Evolutionary conservation across 2,797 vertebrate species (phyloP), one percentile per base, ranked within the genome.

Genomic region (Benthosema pterotum): DNA sequence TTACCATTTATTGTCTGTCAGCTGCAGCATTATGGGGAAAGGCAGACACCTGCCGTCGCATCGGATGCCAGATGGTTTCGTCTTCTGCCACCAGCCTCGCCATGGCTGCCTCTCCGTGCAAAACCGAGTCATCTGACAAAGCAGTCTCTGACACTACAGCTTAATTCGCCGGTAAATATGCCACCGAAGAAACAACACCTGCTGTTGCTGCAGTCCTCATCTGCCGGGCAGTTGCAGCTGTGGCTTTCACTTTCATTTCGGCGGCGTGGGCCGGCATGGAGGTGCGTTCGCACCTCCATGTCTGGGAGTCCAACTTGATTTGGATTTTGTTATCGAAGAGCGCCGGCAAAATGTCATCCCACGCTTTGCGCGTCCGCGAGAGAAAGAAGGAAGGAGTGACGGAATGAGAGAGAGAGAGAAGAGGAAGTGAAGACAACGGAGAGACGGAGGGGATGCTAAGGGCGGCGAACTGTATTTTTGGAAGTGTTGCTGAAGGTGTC

Each of bases 161-260:
- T 80, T 81, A 77, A 89, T 87, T 88, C 84, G 52, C 75, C 19
- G 5, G 74, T 82, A 85, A 87, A 86, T 70, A 83, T 60, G 57
- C 52, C 17, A 42, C 42, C 65, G 69, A n/a, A 66, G 62, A 74
- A 73, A 59, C 60, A 83, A 42, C 77, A 87, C 82, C 88, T 90
- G 84, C 82, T 75, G 53, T 68, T 55, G 22, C 38, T 19, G 3
- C n/a, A n/a, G n/a, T 22, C 62, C 69, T 69, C 46, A n/a, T n/a
- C 38, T 4, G 47, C 42, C 22, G 22, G 52, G 61, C 25, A 57
- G 63, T 38, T 47, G 13, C 16, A 45, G 45, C 60, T 77, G 54
- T 42, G 11, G 54, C 55, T 63, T 60, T 25, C 22, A 50, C 18
- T 7, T 63, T 79, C 1, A 38, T 69, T 75, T 82, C 42, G 67